Conservation (phyloP, 2,888 invertebrate genomes). For the Tenthredo mesomela region DNA sequence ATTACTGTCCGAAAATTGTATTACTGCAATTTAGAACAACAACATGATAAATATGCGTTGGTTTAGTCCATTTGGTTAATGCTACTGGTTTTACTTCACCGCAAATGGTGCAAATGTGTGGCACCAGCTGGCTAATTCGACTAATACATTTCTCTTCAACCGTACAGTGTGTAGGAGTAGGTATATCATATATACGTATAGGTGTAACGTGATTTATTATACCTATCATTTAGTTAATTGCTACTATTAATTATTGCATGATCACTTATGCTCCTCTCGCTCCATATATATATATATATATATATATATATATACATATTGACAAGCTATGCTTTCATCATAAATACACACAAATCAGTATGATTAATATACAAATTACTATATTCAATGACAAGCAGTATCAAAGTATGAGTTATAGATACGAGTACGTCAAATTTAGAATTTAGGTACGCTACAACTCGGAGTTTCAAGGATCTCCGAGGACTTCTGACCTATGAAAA, state of each 20-base stretch:
- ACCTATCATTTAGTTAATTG: background rate
- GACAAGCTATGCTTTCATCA: background rate
- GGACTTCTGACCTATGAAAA: conserved; percentile 17
- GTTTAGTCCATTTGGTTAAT: conserved; percentile 33
- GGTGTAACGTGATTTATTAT: background rate
- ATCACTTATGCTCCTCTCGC: background rate
- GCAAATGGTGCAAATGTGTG: conserved; percentile 22
- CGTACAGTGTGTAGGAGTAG: background rate
- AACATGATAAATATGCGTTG: background rate
- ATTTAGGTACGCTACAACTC: background rate
- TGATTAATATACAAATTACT: background rate
- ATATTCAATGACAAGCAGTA: background rate
- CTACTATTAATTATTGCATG: background rate
- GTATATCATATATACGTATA: background rate
- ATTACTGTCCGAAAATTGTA: background rate
- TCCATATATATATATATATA: background rate
- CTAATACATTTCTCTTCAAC: background rate
- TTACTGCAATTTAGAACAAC: background rate
- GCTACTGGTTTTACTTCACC: conserved; percentile 19
- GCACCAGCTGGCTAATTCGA: conserved; percentile 17
- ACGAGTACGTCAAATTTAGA: background rate
- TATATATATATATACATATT: background rate
- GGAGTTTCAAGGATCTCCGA: background rate
- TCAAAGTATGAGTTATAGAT: background rate
- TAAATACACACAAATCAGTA: background rate